Conservation (phyloP, 2,113 vertebrate genomes). For the Bothrops jararaca region DNA sequence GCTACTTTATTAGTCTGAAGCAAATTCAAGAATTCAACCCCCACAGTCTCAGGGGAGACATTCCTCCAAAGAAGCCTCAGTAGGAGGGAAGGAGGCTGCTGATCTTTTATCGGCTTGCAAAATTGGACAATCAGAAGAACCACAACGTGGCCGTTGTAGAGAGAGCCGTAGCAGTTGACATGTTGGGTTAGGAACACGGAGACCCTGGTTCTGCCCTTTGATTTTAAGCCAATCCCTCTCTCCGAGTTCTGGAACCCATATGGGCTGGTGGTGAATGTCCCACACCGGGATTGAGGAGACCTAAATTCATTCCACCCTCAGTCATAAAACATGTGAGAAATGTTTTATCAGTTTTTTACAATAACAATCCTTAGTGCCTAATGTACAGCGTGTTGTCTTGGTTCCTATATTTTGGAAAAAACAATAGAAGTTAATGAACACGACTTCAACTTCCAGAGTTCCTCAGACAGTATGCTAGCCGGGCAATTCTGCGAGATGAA, state of each 20-base stretch:
- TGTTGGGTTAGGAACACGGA: not conserved
- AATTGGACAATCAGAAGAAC: not conserved
- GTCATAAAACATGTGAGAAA: no score
- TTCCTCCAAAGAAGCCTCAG: not conserved
- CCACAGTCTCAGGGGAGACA: not conserved
- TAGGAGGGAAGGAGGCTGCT: not conserved
- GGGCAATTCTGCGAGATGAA: not conserved
- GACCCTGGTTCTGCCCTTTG: no score
- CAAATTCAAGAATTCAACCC: not conserved
- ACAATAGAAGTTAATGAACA: no score
- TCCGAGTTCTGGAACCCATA: not conserved
- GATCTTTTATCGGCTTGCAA: not conserved
- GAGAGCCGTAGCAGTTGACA: not conserved
- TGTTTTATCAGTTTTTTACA: no score
- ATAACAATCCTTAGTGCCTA: no score
- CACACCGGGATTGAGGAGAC: not conserved
- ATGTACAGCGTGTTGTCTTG: no score
- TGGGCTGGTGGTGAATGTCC: not conserved
- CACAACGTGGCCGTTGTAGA: not conserved
- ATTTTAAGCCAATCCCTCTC: not conserved
- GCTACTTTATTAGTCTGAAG: not conserved
- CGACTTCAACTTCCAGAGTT: not conserved
- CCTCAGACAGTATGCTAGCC: not conserved
- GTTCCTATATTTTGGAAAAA: no score
- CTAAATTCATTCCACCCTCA: no score